Evolutionary conservation across 1,140 invertebrate genomes (phyloP).

Genomic region (Sitobion miscanthi): DNA sequence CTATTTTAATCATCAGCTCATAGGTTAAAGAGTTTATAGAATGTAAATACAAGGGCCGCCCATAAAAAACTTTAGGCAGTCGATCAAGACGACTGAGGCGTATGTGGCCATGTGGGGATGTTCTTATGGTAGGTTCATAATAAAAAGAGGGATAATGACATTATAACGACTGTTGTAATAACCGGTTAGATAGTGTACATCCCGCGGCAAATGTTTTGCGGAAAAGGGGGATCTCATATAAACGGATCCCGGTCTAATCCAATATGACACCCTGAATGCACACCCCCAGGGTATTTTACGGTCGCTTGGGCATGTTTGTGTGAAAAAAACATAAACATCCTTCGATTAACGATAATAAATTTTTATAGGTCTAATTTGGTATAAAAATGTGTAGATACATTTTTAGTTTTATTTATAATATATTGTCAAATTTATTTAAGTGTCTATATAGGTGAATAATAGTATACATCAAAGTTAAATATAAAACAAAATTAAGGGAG

Average conservation of each 20-base stretch:
- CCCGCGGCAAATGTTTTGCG: constrained; percentile 51
- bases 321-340: constrained; percentile 46
- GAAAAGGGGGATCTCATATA: constrained; percentile 45
- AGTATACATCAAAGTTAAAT: too few species aligned
- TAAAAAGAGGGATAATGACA: constrained; percentile 52
- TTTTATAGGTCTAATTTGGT: constrained; percentile 22
- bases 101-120: not conserved
- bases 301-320: constrained; percentile 38
- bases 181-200: constrained; percentile 54
- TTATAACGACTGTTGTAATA: constrained; percentile 54
- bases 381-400: not conserved
- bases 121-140: not conserved
- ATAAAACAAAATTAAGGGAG: too few species aligned
- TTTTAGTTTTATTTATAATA: not conserved
- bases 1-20: not conserved
- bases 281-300: constrained; percentile 48
- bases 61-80: constrained; percentile 30
- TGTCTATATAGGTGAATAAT: too few species aligned
- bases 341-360: constrained; percentile 24
- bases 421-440: not conserved
- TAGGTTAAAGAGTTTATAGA: not conserved
- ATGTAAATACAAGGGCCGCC: not conserved
- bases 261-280: constrained; percentile 52
- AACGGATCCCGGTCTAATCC: constrained; percentile 24
- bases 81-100: not conserved